These are phyloP conservation scores for Cepaea hortensis DNA, from an alignment of 2,888 invertebrate genomes.

Conservation along the genomic window DNA sequence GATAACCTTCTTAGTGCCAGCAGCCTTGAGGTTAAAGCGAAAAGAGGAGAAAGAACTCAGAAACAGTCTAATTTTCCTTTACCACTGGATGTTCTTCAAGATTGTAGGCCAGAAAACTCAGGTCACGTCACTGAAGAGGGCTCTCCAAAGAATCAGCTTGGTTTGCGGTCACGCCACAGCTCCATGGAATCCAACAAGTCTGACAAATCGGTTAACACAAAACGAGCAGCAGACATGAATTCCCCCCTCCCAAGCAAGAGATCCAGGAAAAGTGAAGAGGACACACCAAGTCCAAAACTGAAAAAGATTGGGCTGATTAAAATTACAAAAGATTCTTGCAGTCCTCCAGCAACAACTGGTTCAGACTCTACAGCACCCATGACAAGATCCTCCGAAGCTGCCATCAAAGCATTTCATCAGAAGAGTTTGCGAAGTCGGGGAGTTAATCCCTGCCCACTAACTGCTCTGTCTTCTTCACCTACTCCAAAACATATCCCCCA, in stretches of 20 bases:
- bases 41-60: constrained; percentile 4
- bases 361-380: constrained; percentile 17
- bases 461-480: background rate
- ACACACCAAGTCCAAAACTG: constrained; percentile 30
- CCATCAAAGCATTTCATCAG: constrained; percentile 43
- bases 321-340: background rate
- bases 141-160: constrained; percentile 9
- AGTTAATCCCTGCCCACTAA: constrained; percentile 2
- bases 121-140: background rate
- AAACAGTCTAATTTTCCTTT: background rate
- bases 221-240: background rate
- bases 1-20: background rate
- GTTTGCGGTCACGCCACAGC: constrained; percentile 34
- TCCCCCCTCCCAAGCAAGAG: background rate
- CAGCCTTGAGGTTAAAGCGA: background rate
- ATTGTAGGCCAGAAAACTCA: background rate
- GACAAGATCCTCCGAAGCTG: constrained; percentile 44
- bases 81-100: background rate
- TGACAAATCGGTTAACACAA: constrained; percentile 25
- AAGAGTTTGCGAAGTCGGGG: constrained; percentile 40
- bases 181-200: constrained; percentile 41
- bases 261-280: constrained; percentile 26
- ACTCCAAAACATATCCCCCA: background rate
- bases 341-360: constrained; percentile 7
- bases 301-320: constrained; percentile 38